Evolutionary conservation across 2,888 invertebrate genomes (phyloP), one percentile per base, ranked within the genome.

Genomic region (Galerucella calmariensis): DNA sequence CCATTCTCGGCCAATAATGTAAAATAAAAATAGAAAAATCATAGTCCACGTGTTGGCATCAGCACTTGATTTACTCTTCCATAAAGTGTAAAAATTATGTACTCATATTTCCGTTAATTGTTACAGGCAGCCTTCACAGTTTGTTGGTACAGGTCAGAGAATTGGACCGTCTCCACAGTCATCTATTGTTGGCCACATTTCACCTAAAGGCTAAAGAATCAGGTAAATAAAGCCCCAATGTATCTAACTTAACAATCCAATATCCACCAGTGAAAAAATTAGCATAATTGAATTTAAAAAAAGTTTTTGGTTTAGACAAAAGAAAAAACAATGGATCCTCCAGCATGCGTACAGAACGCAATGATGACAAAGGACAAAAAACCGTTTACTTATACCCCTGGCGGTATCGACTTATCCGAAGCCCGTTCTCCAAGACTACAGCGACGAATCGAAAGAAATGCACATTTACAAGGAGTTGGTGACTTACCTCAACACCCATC

Each of bases 351-450:
- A 73, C 96, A 96, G 86, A 95, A 96, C 87, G 96, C 97, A 48
- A 96, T 96, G 95, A 93, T 96, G 93, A 95, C 95, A 83, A 97
- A 97, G 88, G 97, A 97, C 88, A 97, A 97, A 88, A 97, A 97
- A 85, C 97, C 97, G 12, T 97, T 97, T 86, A 97, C 97, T n/a
- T 97, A 97, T 87, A 96, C 97, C 20, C 97, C 97, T 1, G 97
- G 97, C 20, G 97, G 97, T 78, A 90, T 97, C 75, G 96, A 97
- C 87, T 89, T 97, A 69, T 95, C 96, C 11, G 96, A 97, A 88
- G 96, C 97, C 76, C 91, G 92, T 77, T 96, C 96, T 70, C 97
- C 97, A 11, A 92, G 96, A 81, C 96, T 97, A 96, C 95, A 94
- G 3, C 90, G 95, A 80, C 90, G 97, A 78, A 87, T 94, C 84